phyloP scores from a whole-genome alignment of 2,113 vertebrate genomes.

The Entelurus aequoreus region DNA sequence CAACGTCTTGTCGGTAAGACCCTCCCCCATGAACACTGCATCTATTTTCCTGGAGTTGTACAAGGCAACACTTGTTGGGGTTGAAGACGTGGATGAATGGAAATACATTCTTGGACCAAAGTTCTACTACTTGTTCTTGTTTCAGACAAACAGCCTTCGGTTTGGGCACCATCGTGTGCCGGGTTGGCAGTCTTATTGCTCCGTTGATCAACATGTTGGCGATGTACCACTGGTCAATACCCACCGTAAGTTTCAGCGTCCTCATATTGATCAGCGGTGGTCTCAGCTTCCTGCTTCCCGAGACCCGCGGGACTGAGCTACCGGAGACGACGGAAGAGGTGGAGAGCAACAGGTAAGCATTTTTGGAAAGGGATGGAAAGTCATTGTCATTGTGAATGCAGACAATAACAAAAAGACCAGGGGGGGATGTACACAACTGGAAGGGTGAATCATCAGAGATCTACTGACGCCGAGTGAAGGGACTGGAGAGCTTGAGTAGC shows the following conservation, averaged over 20 bases:
- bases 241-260: slow-evolving; percentile 63
- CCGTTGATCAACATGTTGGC: background rate
- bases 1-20: slow-evolving; percentile 61
- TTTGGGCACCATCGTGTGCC: background rate
- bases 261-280: slow-evolving; percentile 36
- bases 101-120: too few relatives aligned
- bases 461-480: too few relatives aligned
- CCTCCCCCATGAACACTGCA: background rate
- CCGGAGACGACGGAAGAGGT: slow-evolving; percentile 53
- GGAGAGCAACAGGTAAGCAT: slow-evolving; percentile 24
- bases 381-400: too few relatives aligned
- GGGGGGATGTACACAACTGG: too few relatives aligned
- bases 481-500: too few relatives aligned
- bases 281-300: slow-evolving; percentile 68
- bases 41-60: too few relatives aligned
- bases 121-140: background rate
- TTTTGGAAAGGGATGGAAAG: too few relatives aligned
- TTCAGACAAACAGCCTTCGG: background rate
- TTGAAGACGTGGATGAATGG: too few relatives aligned
- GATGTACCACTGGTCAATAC: slow-evolving; percentile 34
- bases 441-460: too few relatives aligned
- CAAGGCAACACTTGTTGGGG: too few relatives aligned
- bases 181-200: background rate
- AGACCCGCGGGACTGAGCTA: slow-evolving; percentile 64
- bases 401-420: too few relatives aligned